Conservation (phyloP, 2,888 invertebrate genomes). For the Eubasilissa splendida region DNA sequence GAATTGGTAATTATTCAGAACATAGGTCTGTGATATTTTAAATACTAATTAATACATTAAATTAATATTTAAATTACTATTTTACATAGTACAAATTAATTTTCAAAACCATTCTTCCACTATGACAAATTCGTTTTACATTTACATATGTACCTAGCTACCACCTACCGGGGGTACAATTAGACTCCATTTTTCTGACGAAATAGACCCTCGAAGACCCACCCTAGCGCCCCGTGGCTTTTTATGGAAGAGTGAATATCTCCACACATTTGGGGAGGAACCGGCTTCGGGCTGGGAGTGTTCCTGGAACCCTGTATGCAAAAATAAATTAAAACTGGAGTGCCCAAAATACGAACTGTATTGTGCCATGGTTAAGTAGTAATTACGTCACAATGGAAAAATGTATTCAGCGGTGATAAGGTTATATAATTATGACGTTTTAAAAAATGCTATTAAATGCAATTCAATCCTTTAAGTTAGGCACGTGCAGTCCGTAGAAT, state of each 20-base stretch:
- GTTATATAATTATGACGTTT: neutral
- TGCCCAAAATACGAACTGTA: slow-evolving; percentile 9
- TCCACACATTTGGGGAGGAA: slow-evolving; percentile 26
- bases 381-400: slow-evolving; percentile 4
- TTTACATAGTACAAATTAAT: no score
- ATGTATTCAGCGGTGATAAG: neutral
- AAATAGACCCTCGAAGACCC: slow-evolving; percentile 10
- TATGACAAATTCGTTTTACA: no score
- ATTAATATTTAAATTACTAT: no score
- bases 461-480: no score
- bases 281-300: slow-evolving; percentile 3
- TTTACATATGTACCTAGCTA: neutral
- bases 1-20: no score
- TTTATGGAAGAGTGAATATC: slow-evolving; percentile 19
- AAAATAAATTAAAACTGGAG: slow-evolving; percentile 35
- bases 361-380: slow-evolving; percentile 17
- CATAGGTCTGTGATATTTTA: no score
- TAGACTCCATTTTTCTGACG: slow-evolving; percentile 26
- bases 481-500: no score
- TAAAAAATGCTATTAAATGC: neutral
- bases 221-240: slow-evolving; percentile 29
- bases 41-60: no score
- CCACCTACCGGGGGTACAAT: slow-evolving; percentile 15
- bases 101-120: no score
- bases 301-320: slow-evolving; percentile 21